Base-by-base conservation (phyloP, 2,888 invertebrate genomes). In the Ichneumoninae sp. region DNA sequence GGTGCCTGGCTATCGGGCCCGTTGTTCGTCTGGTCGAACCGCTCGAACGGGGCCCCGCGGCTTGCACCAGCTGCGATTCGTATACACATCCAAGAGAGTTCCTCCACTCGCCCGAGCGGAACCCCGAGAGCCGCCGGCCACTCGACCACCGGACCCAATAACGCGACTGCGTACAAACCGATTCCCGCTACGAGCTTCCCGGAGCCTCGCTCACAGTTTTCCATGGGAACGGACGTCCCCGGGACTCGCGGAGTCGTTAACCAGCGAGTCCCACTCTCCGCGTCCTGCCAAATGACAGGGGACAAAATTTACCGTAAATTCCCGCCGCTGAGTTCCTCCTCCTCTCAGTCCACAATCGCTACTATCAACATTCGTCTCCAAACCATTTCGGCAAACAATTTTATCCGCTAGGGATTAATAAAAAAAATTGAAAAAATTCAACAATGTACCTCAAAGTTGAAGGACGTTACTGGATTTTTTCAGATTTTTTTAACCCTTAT, bases 111-210 rank as follows among this genome's bases (percentile, higher is more conserved):
- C 76, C 77, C 76, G 80, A 85, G 82, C 82, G 85, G 77, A 69
- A 77, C 85, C 57, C 68, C 44, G 74, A 57, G 80, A 57, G 74
- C 68, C 66, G 44, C 36, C 74, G 36, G 57, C 57, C 26, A 33
- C 57, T 60, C 44, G 66, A 52, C 66, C 52, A 44, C 62, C 50
- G 69, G 62, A 50, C 74, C 81, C 62, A 52, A 79, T 79, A 79
- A 71, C 57, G 30, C 47, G 8, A 50, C 60, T 10, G 36, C 52
- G 60, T 62, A 66, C 50, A 40, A 76, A 36, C 50, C 80, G 75
- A 80, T 69, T 69, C 60, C 69, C 72, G 44, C 54, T 72, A 77
- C 47, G 57, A 71, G 91, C 90, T 89, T 90, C 89, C 88, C 50
- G 75, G 84, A 86, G 75, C 77, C 80, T 84, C 70, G 82, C 71